Percentiles rank a stretch among this genome's conserved stretches.
Evolutionary conservation across 2,888 invertebrate genomes (phyloP).

Genomic region (Galeopsomyia nigrocyanea): DNA sequence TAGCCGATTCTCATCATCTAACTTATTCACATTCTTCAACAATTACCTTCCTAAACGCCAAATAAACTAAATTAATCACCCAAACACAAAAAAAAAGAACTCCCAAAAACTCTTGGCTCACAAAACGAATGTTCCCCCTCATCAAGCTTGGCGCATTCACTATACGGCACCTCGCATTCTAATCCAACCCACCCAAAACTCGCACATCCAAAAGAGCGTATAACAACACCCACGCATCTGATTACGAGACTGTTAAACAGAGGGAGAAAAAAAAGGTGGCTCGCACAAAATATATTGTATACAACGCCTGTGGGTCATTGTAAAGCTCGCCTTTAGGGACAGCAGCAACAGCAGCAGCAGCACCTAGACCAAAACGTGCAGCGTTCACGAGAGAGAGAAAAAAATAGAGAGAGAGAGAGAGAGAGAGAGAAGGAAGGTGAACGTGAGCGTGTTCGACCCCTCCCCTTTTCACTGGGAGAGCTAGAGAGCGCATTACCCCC

Average conservation of each 20-base stretch:
- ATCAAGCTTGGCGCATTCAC: too few relatives aligned
- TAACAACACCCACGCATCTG: constrained; percentile 6
- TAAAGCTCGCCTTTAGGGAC: constrained; percentile 20
- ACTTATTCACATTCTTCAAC: too few relatives aligned
- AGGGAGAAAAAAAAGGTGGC: not conserved
- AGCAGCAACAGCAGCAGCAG: not conserved
- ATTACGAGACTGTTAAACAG: not conserved
- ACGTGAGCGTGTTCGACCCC: not conserved
- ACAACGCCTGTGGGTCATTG: constrained; percentile 23
- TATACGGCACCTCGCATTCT: too few relatives aligned
- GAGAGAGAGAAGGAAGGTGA: constrained; percentile 16
- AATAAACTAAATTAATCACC: too few relatives aligned
- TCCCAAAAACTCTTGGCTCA: too few relatives aligned
- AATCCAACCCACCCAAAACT: too few relatives aligned
- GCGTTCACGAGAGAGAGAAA: not conserved
- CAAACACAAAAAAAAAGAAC: too few relatives aligned
- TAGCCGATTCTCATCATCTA: too few relatives aligned
- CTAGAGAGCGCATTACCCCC: not conserved
- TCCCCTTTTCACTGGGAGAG: not conserved
- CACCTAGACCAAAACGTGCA: not conserved
- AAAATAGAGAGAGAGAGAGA: constrained; percentile 11
- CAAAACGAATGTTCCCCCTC: too few relatives aligned
- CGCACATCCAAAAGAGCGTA: not conserved
- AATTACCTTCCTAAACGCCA: too few relatives aligned
- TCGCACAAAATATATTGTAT: not conserved